Base-by-base conservation (phyloP, 2,797 vertebrate genomes). In the Sebastes alutus region DNA sequence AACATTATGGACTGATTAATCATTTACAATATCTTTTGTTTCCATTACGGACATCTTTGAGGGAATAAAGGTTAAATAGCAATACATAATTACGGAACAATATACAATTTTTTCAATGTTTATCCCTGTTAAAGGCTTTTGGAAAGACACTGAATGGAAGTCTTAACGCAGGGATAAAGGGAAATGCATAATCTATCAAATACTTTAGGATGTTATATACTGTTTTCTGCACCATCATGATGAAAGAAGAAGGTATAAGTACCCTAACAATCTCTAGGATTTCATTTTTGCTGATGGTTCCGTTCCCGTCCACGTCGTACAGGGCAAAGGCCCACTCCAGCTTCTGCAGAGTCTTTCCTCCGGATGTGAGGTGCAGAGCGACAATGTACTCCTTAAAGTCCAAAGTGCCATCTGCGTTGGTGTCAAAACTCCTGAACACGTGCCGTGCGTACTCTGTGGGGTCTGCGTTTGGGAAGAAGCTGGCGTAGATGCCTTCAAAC, bases 321-420 rank as follows among this genome's bases (percentile, higher is more conserved):
- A 99, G 94, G 0, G 97, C 97, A 35, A 99, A 99, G 1, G 98
- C 98, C 98, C 98, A 99, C 82, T 98, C 97, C 1, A 99, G 94
- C 70, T 99, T 99, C 70, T 97, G 97, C 83, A 93, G 88, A 1
- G 97, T 97, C 79, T 97, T 97, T 0, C 98, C 97, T 0, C 95
- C 96, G 0, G 97, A 97, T 61, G 98, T 99, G 61, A 99, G 97
- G 74, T 99, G 98, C 80, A 99, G 95, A 0, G 98, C 98, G 0
- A 98, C 95, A 4, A 99, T 97, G 69, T 99, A 99, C 90, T 99
- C 98, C 94, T 97, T 95, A 83, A 99, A 99, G 35, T 99, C 98
- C 90, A 99, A 35, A 0, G 97, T 98, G 4, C 98, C 98, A 0
- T 99, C 98, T 0, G 95, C 95, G 12, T 99, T 98, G 87, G 97